phyloP scores from a whole-genome alignment of 1,140 invertebrate genomes.

The Nasonia longicornis region DNA sequence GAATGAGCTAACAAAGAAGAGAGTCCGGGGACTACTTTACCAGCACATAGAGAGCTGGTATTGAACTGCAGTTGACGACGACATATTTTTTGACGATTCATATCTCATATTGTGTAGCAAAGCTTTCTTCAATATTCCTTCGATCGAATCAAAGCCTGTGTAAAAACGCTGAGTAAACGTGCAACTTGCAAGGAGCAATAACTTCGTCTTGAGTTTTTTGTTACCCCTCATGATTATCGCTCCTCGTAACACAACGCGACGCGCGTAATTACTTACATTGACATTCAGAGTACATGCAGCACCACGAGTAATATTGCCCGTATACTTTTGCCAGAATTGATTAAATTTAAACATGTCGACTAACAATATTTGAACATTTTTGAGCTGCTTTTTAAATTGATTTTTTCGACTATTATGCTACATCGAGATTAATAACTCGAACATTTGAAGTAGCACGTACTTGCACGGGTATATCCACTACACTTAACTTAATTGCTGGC shows the following conservation, averaged over 20 bases:
- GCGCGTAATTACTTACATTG: no score
- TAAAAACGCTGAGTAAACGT: background rate
- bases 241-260: no score
- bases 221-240: no score
- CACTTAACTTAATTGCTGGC: slow-evolving; percentile 16
- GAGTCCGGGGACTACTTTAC: background rate
- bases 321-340: no score
- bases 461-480: background rate
- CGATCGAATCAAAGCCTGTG: no score
- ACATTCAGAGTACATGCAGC: no score
- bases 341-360: no score
- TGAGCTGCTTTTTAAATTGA: no score
- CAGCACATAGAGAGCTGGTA: background rate
- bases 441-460: background rate
- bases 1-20: background rate
- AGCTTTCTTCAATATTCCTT: background rate
- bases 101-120: background rate
- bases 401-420: background rate
- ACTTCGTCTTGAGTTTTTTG: background rate
- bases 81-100: slow-evolving; percentile 6
- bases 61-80: background rate
- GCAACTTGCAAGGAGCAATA: background rate
- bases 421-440: background rate
- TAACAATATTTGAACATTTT: no score
- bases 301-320: no score